Base-by-base conservation (phyloP, 2,113 vertebrate genomes). In the Ptilonorhynchus violaceus region DNA sequence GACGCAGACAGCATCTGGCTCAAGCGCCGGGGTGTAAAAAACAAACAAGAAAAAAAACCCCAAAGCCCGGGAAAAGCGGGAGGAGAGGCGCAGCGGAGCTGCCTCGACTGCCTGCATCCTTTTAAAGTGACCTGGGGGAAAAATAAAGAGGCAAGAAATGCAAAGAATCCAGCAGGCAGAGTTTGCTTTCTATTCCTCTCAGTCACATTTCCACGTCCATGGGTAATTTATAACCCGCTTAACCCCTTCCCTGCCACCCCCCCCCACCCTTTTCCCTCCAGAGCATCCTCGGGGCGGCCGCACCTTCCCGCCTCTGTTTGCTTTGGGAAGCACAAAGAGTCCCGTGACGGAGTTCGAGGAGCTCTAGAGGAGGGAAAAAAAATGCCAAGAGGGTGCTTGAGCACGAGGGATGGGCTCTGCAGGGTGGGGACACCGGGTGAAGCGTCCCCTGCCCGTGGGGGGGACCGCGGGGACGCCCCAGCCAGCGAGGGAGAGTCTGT, bases 141-240 rank as follows among this genome's bases (percentile, higher is more conserved):
- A 97, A 97, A 97, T 97, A 97, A 97, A 97, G 97, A 92, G 75
- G 85, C 88, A 92, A 95, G 93, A 96, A 97, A 97, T 97, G 97
- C 81, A 66, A 97, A 92, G 96, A 97, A 97, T 96, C 96, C 95
- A 85, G 93, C 96, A 93, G 92, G 62, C 96, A 77, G 89, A 94
- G 89, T 68, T 96, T 91, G 47, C 89, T 79, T 96, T 92, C 42
- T 96, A 92, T 91, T 92, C 93, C 96, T 97, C 96, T 94, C 97
- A 69, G 81, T 73, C 91, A 77, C 95, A 83, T 93, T 95, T 96
- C 92, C 93, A 93, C 81, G 79, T 97, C 89, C 94, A 79, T 60
- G 91, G 93, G 90, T 95, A 95, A 96, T 96, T 96, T 96, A 96
- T 84, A 95, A 90, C 89, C 90, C 13, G 3, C 58, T 96, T 97